phyloP scores from a whole-genome alignment of 2,888 invertebrate genomes.

The Parasteatoda lunata region DNA sequence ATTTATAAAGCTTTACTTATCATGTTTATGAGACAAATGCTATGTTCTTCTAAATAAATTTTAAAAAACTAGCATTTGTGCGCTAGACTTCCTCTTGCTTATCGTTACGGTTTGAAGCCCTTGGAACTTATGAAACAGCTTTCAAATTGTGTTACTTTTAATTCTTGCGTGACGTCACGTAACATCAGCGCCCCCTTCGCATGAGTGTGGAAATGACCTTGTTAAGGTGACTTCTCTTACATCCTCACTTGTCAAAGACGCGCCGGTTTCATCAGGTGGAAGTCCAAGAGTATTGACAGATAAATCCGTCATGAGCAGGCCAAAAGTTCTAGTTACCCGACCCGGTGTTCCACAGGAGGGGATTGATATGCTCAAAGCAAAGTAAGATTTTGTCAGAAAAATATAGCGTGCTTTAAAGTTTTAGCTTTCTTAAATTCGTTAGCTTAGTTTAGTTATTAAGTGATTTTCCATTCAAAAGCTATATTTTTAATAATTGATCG shows the following conservation, averaged over 20 bases:
- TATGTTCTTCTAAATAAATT: too few relatives aligned
- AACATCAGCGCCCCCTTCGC: slow-evolving; percentile 18
- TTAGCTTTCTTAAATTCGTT: too few relatives aligned
- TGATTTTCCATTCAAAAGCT: too few relatives aligned
- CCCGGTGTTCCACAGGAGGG: slow-evolving; percentile 81
- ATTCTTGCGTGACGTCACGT: slow-evolving; percentile 20
- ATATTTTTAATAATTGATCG: too few relatives aligned
- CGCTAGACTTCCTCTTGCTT: not conserved
- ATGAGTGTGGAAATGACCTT: slow-evolving; percentile 31
- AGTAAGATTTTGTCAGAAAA: slow-evolving; percentile 69
- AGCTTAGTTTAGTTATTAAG: too few relatives aligned
- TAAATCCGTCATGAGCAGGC: slow-evolving; percentile 74
- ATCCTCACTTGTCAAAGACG: slow-evolving; percentile 26
- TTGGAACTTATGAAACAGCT: not conserved
- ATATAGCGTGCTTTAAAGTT: too few relatives aligned
- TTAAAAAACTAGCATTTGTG: too few relatives aligned
- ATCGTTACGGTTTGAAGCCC: not conserved
- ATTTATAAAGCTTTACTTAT: too few relatives aligned
- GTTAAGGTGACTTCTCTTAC: slow-evolving; percentile 50
- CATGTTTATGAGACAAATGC: too few relatives aligned
- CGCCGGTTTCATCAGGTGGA: not conserved
- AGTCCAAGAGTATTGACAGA: not conserved
- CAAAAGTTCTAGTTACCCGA: slow-evolving; percentile 83
- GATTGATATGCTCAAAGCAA: slow-evolving; percentile 78
- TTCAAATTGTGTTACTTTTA: not conserved